A percentile compares a stretch with the other conserved stretches of the same genome.
These are phyloP conservation scores for Elachura formosa DNA, from an alignment of 2,113 vertebrate genomes.

Conservation along the genomic window DNA sequence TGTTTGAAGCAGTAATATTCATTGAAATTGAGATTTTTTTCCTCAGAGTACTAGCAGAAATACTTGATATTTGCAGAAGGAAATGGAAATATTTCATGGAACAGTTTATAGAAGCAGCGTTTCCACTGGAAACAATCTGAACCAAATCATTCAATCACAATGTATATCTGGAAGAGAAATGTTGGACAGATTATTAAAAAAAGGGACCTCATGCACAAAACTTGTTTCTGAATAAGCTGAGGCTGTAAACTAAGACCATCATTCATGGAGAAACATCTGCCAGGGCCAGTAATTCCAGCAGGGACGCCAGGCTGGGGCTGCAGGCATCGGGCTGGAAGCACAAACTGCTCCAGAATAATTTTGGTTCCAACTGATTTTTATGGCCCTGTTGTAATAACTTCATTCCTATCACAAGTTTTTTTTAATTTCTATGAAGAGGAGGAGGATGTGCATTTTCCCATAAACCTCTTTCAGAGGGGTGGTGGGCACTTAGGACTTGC, in stretches of 20 bases:
- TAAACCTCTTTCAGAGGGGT: neutral
- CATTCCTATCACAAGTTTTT: neutral
- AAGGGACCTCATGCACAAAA: neutral
- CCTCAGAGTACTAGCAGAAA: neutral
- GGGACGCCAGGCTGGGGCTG: neutral
- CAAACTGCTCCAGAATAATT: neutral
- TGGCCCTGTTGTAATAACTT: slow-evolving; percentile 17
- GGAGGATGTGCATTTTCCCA: neutral
- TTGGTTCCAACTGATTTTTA: neutral
- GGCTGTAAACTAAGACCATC: neutral
- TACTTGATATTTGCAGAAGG: neutral
- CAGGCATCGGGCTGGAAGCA: neutral
- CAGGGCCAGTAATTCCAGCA: neutral
- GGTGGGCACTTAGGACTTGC: neutral
- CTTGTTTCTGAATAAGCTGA: neutral
- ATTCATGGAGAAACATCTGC: neutral
- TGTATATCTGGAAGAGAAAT: neutral
- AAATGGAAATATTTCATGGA: slow-evolving; percentile 12
- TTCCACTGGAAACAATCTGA: slow-evolving; percentile 16
- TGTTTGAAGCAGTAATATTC: neutral
- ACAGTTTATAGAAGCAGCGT: neutral
- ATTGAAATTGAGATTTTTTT: neutral
- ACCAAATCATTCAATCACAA: slow-evolving; percentile 32
- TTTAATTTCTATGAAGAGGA: neutral
- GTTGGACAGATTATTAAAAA: neutral